These are phyloP conservation scores for Rhodeus uyekii DNA, from an alignment of 2,797 vertebrate genomes.

Conservation along the genomic window DNA sequence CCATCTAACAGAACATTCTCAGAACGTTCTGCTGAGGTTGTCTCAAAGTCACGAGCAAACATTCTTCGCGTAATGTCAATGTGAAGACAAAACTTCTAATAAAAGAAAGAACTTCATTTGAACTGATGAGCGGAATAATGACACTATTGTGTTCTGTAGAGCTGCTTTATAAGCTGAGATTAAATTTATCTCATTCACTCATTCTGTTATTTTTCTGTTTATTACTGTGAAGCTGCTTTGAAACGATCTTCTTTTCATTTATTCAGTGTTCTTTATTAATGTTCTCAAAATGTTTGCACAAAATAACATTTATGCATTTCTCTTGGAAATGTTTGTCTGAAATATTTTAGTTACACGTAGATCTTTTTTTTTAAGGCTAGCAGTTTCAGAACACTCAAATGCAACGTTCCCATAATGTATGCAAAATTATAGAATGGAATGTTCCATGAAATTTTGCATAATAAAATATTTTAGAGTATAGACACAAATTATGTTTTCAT, in stretches of 20 bases:
- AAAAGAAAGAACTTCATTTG: background rate
- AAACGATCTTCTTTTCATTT: background rate
- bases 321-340: background rate
- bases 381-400: too few relatives aligned
- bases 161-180: background rate
- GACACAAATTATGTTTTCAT: too few relatives aligned
- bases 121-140: background rate
- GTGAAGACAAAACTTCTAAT: background rate
- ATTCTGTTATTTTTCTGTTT: background rate
- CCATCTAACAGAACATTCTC: too few relatives aligned
- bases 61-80: background rate
- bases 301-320: background rate
- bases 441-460: too few relatives aligned
- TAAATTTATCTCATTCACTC: background rate
- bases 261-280: background rate
- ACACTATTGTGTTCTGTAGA: background rate
- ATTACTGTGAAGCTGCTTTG: background rate
- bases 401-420: too few relatives aligned
- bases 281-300: background rate
- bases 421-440: too few relatives aligned
- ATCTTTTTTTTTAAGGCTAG: too few relatives aligned
- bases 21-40: background rate
- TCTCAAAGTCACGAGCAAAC: background rate
- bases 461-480: too few relatives aligned
- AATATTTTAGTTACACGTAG: too few relatives aligned